Conservation (phyloP, 2,888 invertebrate species). For the Aelia acuminata region DNA sequence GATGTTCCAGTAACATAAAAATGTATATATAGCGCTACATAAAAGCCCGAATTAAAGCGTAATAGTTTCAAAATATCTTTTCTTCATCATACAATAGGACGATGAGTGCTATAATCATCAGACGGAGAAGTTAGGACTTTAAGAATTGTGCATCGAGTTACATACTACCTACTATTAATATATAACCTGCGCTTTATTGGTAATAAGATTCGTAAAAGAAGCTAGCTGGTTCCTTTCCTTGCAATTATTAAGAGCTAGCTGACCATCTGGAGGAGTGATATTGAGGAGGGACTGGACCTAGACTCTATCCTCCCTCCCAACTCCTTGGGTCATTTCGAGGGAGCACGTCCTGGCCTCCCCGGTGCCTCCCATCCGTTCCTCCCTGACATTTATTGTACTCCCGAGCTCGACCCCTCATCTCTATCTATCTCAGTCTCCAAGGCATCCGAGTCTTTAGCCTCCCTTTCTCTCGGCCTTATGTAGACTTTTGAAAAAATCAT, state of each 20-base stretch:
- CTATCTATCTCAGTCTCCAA: neutral
- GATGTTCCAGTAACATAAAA: too few relatives aligned
- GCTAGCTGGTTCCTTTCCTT: neutral
- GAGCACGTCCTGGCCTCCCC: neutral
- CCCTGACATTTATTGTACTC: conserved; percentile 11
- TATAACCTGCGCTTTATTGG: neutral
- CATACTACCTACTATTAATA: too few relatives aligned
- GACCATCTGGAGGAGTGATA: neutral
- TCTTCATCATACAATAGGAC: too few relatives aligned
- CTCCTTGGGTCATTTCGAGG: neutral
- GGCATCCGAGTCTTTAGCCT: neutral
- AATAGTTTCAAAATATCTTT: too few relatives aligned
- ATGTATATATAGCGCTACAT: too few relatives aligned
- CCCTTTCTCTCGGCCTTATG: neutral
- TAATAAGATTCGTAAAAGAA: neutral
- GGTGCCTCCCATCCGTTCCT: neutral
- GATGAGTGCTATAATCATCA: too few relatives aligned
- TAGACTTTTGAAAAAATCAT: too few relatives aligned
- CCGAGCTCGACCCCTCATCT: neutral
- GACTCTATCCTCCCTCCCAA: too few relatives aligned
- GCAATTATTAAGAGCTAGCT: neutral
- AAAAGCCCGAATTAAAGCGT: too few relatives aligned
- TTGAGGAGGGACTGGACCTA: neutral
- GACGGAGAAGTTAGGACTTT: too few relatives aligned
- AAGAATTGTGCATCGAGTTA: too few relatives aligned